These are phyloP conservation scores for Hystrix cristata DNA, from an alignment of 2,113 vertebrate species.

Conservation along the genomic window DNA sequence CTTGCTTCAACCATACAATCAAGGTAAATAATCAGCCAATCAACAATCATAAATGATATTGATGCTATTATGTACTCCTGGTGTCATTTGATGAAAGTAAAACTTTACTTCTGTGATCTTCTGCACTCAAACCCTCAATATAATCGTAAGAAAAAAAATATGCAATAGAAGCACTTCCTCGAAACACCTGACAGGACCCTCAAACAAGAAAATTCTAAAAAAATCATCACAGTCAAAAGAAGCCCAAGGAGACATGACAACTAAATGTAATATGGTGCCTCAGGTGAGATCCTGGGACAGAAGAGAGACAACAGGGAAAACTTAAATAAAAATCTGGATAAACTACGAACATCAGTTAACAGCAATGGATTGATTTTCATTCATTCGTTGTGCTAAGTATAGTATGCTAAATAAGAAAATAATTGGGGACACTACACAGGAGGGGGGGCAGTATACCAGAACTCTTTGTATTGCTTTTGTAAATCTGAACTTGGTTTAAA, in stretches of 20 bases:
- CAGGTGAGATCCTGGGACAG: not conserved
- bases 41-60: not conserved
- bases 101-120: slow-evolving; percentile 2
- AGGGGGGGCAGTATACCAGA: not conserved
- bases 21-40: not conserved
- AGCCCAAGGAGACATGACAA: not conserved
- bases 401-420: not conserved
- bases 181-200: not conserved
- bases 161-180: not conserved
- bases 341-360: not conserved
- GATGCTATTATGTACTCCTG: not conserved
- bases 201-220: not conserved
- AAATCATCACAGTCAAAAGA: not conserved
- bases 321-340: not conserved
- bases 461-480: not conserved
- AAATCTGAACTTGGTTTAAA: not conserved
- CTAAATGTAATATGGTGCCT: not conserved
- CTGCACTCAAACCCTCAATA: not conserved
- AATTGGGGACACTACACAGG: not conserved
- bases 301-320: not conserved
- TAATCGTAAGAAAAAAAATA: slow-evolving; percentile 13
- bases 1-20: not conserved
- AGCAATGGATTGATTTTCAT: not conserved
- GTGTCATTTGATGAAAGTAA: not conserved
- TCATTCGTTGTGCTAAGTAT: not conserved